phyloP scores from a whole-genome alignment of 2,797 vertebrate species.

The Enteromius paludinosus region DNA sequence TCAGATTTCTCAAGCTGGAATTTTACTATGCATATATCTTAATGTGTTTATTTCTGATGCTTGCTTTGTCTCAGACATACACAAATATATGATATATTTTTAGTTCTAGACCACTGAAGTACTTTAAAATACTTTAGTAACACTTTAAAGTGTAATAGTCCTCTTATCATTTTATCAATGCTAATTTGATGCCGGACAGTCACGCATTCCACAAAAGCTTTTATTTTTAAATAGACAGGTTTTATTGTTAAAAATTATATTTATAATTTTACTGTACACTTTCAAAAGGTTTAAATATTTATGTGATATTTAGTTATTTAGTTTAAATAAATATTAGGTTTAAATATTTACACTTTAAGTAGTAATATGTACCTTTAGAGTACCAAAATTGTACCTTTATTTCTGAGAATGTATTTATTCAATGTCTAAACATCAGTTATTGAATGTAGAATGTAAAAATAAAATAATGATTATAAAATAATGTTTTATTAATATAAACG shows the following conservation, averaged over 20 bases:
- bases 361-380: no score
- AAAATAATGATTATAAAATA: background rate
- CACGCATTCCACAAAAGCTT: background rate
- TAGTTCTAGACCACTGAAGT: background rate
- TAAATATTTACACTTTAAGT: no score
- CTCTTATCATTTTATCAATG: background rate
- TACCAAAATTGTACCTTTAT: no score
- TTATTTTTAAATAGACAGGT: background rate
- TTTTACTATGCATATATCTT: slow-evolving; percentile 25
- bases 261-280: no score
- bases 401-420: no score
- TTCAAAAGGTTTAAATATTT: no score
- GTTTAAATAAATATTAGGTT: no score
- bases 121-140: background rate
- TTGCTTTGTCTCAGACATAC: background rate
- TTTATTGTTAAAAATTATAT: no score
- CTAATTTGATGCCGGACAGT: background rate
- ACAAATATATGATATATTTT: background rate
- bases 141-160: background rate
- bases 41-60: background rate
- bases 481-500: background rate
- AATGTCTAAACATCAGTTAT: background rate
- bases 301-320: no score
- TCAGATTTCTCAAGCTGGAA: slow-evolving; percentile 39
- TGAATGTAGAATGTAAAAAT: background rate